Percentiles rank a stretch among this genome's conserved stretches.
Evolutionary conservation across 2,113 vertebrate species (phyloP).

Genomic region (Nycticebus coucang): DNA sequence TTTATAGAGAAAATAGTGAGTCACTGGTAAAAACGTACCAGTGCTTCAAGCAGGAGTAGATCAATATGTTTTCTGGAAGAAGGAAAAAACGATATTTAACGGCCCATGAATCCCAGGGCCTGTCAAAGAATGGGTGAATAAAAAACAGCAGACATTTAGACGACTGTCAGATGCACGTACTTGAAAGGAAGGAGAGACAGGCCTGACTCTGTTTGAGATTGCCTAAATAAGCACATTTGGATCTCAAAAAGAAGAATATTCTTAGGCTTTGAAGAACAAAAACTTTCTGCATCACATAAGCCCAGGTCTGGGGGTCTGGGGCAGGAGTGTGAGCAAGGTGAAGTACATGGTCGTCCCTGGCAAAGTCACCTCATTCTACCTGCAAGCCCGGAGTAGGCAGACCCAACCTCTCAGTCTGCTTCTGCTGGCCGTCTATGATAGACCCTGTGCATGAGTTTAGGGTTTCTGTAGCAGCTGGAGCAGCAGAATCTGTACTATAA

Average conservation of each 20-base stretch:
- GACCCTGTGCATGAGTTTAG: not conserved
- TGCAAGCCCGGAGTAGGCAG: no score
- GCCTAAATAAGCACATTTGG: not conserved
- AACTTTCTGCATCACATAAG: not conserved
- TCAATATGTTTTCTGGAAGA: not conserved
- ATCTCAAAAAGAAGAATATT: not conserved
- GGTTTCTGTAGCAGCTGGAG: not conserved
- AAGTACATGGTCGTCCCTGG: not conserved
- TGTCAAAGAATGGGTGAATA: not conserved
- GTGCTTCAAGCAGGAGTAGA: not conserved
- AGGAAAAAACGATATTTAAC: not conserved
- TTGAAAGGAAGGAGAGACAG: not conserved
- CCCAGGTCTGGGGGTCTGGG: not conserved
- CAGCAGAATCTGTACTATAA: not conserved
- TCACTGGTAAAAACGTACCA: not conserved
- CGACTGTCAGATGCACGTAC: not conserved
- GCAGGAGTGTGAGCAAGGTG: not conserved
- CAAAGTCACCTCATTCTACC: not conserved
- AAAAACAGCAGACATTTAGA: not conserved
- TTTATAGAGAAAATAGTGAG: slow-evolving; percentile 29
- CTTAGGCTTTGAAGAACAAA: not conserved
- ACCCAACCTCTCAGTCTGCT: not conserved
- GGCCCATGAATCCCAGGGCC: not conserved
- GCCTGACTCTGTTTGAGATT: not conserved
- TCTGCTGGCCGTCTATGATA: not conserved